Evolutionary conservation across 92 coral and sea anemone species (phyloP).

Genomic region (Porites lobata): DNA sequence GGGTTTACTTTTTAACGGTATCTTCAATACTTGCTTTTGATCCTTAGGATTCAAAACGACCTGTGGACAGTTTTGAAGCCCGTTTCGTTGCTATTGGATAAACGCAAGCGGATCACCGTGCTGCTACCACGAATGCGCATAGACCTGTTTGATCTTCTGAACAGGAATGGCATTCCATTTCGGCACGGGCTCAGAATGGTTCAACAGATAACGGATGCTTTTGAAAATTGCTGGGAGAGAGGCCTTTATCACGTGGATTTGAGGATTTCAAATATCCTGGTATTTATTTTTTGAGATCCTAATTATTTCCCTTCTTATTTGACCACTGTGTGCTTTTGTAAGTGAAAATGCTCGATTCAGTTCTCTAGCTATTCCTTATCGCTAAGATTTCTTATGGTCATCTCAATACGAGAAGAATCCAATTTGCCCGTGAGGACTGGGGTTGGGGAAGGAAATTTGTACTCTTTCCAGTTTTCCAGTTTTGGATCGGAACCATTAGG

Average conservation of each 20-base stretch:
- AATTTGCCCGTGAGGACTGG: no score
- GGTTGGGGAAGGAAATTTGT: no score
- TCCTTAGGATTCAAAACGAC: slow-evolving; percentile 44
- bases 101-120: slow-evolving; percentile 45
- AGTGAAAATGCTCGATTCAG: no score
- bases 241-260: slow-evolving; percentile 69
- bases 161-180: background rate
- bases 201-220: slow-evolving; percentile 58
- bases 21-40: no score
- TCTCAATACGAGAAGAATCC: no score
- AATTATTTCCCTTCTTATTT: no score
- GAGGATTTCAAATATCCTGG: slow-evolving; percentile 75
- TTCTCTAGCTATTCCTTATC: no score
- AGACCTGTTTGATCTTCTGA: slow-evolving; percentile 63
- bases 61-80: slow-evolving; percentile 57
- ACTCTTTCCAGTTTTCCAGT: no score
- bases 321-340: no score
- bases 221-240: slow-evolving; percentile 52
- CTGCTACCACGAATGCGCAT: slow-evolving; percentile 61
- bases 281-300: background rate
- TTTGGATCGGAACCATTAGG: no score
- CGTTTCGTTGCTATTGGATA: slow-evolving; percentile 51
- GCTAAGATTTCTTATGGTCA: no score
- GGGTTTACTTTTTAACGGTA: no score
- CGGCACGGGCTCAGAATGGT: slow-evolving; percentile 47